phyloP scores from a whole-genome alignment of 2,797 vertebrate species.

The Paedocypris micromegethes region DNA sequence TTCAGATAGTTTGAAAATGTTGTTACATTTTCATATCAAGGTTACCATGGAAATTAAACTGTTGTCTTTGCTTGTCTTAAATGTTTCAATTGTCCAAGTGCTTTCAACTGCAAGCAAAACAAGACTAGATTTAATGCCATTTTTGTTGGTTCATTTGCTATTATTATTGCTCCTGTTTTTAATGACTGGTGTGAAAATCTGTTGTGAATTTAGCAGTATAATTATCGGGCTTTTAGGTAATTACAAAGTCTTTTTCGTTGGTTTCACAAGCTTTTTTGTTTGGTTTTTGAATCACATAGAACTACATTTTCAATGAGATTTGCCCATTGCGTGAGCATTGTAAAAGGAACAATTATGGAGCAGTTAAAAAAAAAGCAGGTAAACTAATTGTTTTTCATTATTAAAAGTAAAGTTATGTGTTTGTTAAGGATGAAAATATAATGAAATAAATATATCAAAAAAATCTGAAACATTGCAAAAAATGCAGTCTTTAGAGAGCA shows the following conservation, averaged over 20 bases:
- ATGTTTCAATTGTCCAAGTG: neutral
- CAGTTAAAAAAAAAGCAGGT: no score
- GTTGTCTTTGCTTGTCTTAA: no score
- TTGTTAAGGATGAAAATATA: neutral
- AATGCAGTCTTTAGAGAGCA: neutral
- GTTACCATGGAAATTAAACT: no score
- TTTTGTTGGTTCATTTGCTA: constrained; percentile 32
- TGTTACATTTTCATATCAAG: no score
- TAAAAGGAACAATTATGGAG: no score
- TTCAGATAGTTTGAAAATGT: no score
- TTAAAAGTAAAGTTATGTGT: no score
- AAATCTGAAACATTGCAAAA: constrained; percentile 13
- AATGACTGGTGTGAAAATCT: constrained; percentile 20
- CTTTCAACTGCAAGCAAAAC: constrained; percentile 6
- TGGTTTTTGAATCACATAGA: constrained; percentile 36
- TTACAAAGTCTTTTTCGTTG: constrained; percentile 19
- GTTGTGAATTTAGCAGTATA: constrained; percentile 40
- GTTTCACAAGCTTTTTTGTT: constrained; percentile 18
- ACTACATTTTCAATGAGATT: constrained; percentile 18
- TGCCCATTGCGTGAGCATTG: neutral
- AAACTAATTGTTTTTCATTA: no score
- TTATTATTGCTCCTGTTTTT: constrained; percentile 35
- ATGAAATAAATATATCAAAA: constrained; percentile 11
- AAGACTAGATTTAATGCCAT: constrained; percentile 9
- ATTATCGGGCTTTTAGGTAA: constrained; percentile 39